phyloP scores from a whole-genome alignment of 2,888 invertebrate species.

The Phymatocera aterrima region DNA sequence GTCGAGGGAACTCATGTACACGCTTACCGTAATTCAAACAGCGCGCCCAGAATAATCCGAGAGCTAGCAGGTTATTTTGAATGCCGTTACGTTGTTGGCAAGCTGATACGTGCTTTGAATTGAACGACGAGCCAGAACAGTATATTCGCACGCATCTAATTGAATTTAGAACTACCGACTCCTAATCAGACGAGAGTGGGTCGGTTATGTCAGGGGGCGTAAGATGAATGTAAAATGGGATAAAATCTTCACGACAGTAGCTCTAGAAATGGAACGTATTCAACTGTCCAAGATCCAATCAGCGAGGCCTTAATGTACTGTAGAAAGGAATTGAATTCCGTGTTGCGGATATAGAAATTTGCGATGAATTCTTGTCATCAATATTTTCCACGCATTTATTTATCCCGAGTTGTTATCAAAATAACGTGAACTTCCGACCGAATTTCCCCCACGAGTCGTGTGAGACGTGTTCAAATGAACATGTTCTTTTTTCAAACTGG shows the following conservation, averaged over 20 bases:
- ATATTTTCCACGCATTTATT: no score
- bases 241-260: neutral
- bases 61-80: neutral
- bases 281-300: no score
- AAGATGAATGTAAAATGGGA: neutral
- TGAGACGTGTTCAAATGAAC: neutral
- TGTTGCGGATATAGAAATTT: no score
- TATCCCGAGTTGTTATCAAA: no score
- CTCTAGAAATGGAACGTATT: no score
- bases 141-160: neutral
- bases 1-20: no score
- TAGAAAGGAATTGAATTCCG: no score
- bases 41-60: neutral
- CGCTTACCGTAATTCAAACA: neutral
- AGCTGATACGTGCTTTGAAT: constrained; percentile 2
- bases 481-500: neutral
- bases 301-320: no score
- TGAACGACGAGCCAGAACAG: neutral
- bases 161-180: neutral
- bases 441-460: neutral
- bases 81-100: neutral
- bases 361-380: no score
- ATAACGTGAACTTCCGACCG: no score
- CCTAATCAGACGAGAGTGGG: neutral
- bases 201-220: neutral